phyloP scores from a whole-genome alignment of 2,113 vertebrate species.

The Campylorhamphus procurvoides region DNA sequence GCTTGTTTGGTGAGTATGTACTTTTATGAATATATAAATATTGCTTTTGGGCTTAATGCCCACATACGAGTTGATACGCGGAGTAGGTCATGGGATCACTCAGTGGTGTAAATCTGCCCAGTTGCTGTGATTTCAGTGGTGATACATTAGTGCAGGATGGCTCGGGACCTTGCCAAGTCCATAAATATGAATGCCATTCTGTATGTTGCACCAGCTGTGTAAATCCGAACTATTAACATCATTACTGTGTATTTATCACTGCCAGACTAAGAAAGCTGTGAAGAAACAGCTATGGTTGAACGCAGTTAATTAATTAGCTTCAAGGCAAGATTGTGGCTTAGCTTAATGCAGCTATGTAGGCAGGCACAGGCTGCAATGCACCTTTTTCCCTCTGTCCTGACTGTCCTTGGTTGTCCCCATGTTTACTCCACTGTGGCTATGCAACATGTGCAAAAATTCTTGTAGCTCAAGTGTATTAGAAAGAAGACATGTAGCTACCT shows the following conservation, averaged over 20 bases:
- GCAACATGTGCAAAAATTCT: background rate
- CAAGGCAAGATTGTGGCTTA: conserved; percentile 27
- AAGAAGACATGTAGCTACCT: background rate
- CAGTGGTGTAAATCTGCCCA: background rate
- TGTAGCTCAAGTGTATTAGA: background rate
- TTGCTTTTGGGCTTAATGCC: background rate
- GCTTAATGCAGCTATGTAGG: background rate
- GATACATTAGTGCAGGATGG: background rate
- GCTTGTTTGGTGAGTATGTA: conserved; percentile 2
- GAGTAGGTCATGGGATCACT: background rate
- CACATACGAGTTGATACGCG: background rate
- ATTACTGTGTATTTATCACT: conserved; percentile 45
- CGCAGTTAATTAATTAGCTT: conserved; percentile 60
- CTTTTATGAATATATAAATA: conserved; percentile 16
- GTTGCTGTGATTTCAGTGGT: background rate
- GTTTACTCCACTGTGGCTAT: background rate
- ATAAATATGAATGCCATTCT: conserved; percentile 23
- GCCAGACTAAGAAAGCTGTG: conserved; percentile 48
- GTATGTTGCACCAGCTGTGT: conserved; percentile 16
- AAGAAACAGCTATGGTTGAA: conserved; percentile 55
- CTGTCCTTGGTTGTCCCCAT: background rate
- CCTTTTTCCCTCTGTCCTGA: background rate
- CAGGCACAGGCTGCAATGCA: background rate
- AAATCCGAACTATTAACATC: conserved; percentile 44
- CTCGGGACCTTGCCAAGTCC: background rate